Base-by-base conservation (phyloP, 2,113 vertebrate genomes). In the Oceanites oceanicus region DNA sequence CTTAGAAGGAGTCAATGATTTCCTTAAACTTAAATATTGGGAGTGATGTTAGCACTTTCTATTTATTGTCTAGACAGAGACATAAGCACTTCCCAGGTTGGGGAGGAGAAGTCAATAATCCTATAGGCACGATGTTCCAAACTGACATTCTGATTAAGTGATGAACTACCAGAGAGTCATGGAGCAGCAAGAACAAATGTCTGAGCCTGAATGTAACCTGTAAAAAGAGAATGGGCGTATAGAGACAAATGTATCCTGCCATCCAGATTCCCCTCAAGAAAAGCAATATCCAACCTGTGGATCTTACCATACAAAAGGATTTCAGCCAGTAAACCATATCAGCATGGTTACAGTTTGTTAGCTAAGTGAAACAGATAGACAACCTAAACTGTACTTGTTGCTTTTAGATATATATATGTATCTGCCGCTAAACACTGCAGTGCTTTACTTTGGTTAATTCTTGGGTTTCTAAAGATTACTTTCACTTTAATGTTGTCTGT, bases 241-340 rank as follows among this genome's bases (percentile, higher is more conserved):
- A 81, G 45, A 74, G n/a, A 66, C 9, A 59, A n/a, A 53, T 53
- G 65, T 18, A 49, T 53, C 27, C 21, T 1, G 0, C 34, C 26
- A 13, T 40, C 23, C 9, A n/a, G 50, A 90, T 87, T 68, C 45
- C 44, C 36, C 45, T 72, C 25, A 79, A 83, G 55, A 49, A 91
- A 86, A 42, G 50, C 30, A 66, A 42, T 62, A 74, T 40, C 21
- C 27, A 77, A 10, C 23, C 45, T 38, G 14, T 61, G 20, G 10
- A 56, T 71, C 36, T 58, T 81, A 14, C 30, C 38, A 50, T 81
- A 17, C 15, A 78, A 88, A 53, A 27, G 15, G 18, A 81, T 90
- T 96, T 87, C 81, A 81, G n/a, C 6, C 61, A 74, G 23, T 40
- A 88, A 93, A 84, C 81, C 21, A 30, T 66, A 47, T 65, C 59